Percentiles rank a stretch among this genome's conserved stretches.
phyloP scores from a whole-genome alignment of 2,113 vertebrate species.

The Calidris pygmaea region DNA sequence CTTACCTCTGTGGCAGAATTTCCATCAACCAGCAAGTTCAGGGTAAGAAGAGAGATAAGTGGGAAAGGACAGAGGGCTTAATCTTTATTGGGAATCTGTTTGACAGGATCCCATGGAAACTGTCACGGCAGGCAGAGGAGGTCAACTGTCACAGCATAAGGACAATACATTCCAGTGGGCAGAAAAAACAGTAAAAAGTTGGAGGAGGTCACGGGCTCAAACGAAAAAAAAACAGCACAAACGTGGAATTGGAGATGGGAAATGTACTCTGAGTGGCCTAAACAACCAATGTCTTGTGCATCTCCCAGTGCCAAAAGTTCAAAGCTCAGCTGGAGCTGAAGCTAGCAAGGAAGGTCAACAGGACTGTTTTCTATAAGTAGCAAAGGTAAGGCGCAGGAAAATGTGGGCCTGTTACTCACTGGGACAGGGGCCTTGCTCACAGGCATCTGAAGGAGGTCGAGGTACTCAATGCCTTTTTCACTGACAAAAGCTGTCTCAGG shows the following conservation, averaged over 20 bases:
- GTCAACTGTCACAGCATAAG: accelerated
- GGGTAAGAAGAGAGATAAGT: neutral
- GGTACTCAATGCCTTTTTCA: neutral
- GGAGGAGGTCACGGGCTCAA: accelerated
- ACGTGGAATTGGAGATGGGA: neutral
- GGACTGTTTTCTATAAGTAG: neutral
- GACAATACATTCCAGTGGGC: neutral
- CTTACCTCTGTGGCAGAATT: neutral
- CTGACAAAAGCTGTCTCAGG: neutral
- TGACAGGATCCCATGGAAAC: neutral
- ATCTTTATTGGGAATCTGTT: neutral
- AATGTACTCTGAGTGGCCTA: neutral
- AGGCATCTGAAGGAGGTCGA: neutral
- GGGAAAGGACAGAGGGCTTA: neutral
- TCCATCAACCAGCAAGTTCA: neutral
- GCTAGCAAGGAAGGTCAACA: too few species aligned
- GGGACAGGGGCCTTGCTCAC: neutral
- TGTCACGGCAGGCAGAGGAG: neutral
- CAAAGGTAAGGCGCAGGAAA: neutral
- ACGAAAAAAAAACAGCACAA: accelerated
- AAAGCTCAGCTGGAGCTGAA: neutral
- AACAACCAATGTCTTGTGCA: neutral
- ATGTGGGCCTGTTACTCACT: neutral
- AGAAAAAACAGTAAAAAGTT: neutral
- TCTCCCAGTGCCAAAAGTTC: neutral